These are phyloP conservation scores for Neolamprologus toae DNA, from an alignment of 2,113 vertebrate genomes.

Conservation along the genomic window DNA sequence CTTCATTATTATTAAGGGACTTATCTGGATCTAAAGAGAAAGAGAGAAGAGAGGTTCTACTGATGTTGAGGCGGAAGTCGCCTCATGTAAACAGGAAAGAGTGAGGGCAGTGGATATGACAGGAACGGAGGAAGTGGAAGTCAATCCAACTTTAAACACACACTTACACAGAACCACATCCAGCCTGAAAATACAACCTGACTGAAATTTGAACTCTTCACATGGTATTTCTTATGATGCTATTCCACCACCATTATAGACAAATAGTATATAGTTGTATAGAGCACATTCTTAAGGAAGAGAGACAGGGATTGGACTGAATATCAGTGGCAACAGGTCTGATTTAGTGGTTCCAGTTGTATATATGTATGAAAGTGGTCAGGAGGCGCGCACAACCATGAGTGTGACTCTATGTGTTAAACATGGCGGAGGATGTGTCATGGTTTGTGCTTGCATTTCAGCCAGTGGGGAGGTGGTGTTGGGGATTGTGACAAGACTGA, in stretches of 20 bases:
- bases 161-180: background rate
- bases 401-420: background rate
- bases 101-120: slow-evolving; percentile 20
- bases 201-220: background rate
- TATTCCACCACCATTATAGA: background rate
- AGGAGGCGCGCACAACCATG: background rate
- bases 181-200: background rate
- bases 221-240: background rate
- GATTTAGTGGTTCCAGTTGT: background rate
- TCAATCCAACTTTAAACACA: background rate
- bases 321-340: background rate
- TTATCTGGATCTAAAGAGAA: background rate
- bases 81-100: slow-evolving; percentile 41
- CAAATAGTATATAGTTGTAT: background rate
- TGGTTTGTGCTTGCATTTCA: background rate
- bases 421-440: background rate
- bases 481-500: background rate
- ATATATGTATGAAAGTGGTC: background rate
- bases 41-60: background rate
- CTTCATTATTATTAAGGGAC: background rate
- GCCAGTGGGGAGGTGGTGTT: background rate
- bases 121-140: background rate
- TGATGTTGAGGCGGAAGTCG: slow-evolving; percentile 2
- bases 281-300: background rate
- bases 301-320: background rate